Percentiles rank a stretch among this genome's conserved stretches.
These are phyloP conservation scores for Meteorus cinctellus DNA, from an alignment of 2,888 invertebrate species.

Conservation along the genomic window DNA sequence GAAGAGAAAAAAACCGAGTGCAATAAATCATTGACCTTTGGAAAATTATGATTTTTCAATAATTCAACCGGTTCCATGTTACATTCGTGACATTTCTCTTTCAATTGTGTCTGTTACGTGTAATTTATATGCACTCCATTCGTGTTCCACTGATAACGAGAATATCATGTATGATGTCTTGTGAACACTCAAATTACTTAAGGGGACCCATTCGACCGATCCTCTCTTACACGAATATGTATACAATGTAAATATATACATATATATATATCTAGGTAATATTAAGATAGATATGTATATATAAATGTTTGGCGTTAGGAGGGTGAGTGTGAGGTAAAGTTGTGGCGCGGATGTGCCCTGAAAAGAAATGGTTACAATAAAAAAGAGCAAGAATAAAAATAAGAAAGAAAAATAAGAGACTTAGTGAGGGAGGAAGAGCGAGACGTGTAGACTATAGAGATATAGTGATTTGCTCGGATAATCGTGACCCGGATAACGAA, in stretches of 20 bases:
- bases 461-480: conserved; percentile 38
- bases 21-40: no score
- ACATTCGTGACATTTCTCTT: no score
- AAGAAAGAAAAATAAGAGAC: background rate
- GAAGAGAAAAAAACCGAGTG: no score
- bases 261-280: no score
- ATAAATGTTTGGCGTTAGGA: background rate
- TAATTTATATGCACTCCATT: no score
- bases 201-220: no score
- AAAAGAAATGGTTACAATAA: conserved; percentile 11
- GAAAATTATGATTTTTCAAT: no score
- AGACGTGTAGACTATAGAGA: conserved; percentile 30
- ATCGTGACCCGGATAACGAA: conserved; percentile 41
- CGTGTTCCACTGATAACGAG: no score
- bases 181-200: no score
- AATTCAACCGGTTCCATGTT: no score
- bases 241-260: background rate
- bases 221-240: background rate
- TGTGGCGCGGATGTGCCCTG: background rate
- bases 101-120: no score
- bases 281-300: background rate
- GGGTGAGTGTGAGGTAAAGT: background rate
- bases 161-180: no score
- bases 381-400: background rate
- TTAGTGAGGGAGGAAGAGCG: background rate